phyloP scores from a whole-genome alignment of 1,140 invertebrate species.

The Chlorops oryzae region DNA sequence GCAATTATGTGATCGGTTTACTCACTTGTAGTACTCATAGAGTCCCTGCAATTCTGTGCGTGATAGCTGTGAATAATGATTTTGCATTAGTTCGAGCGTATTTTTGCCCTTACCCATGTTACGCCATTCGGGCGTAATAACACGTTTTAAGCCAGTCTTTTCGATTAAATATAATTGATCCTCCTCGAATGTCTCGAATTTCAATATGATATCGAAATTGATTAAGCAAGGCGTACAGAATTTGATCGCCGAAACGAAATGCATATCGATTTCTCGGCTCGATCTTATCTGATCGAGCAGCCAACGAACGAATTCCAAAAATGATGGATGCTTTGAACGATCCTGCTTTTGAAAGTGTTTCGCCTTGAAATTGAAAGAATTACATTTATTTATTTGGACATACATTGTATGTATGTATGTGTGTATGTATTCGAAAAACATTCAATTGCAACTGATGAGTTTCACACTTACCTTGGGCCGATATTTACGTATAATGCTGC shows the following conservation, averaged over 20 bases:
- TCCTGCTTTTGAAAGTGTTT: constrained; percentile 22
- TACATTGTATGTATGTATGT: constrained; percentile 3
- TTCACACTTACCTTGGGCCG: constrained; percentile 50
- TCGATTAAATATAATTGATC: constrained; percentile 80
- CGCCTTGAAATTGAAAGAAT: background rate
- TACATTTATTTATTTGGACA: background rate
- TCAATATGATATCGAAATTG: constrained; percentile 78
- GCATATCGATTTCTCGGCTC: constrained; percentile 75
- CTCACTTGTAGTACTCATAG: constrained; percentile 72
- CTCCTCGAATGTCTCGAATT: constrained; percentile 81
- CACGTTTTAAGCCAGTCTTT: constrained; percentile 64
- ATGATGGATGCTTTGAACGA: constrained; percentile 61
- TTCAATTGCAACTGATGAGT: background rate
- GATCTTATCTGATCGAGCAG: constrained; percentile 59
- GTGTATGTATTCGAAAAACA: background rate
- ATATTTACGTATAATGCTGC: constrained; percentile 68
- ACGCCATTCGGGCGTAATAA: constrained; percentile 74
- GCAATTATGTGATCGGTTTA: constrained; percentile 8
- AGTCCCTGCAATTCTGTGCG: constrained; percentile 68
- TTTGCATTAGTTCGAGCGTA: constrained; percentile 63
- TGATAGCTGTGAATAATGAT: constrained; percentile 70
- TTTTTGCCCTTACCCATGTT: constrained; percentile 68
- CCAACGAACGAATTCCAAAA: constrained; percentile 71
- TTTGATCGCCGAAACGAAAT: constrained; percentile 79
- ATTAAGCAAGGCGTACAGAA: constrained; percentile 88